Evolutionary conservation across 2,888 invertebrate species (phyloP).

Genomic region (Chesias legatella): DNA sequence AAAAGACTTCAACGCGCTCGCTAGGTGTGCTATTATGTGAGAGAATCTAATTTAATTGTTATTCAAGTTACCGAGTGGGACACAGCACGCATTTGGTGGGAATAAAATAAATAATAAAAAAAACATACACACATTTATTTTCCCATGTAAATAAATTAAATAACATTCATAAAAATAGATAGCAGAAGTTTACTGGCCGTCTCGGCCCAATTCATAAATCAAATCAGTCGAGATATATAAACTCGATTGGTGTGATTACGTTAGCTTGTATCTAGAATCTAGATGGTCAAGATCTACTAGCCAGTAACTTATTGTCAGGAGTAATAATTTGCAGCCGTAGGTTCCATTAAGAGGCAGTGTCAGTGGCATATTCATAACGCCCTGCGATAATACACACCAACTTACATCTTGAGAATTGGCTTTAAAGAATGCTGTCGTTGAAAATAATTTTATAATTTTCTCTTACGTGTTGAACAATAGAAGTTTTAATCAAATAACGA

Average conservation of each 20-base stretch:
- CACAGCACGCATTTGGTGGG: no score
- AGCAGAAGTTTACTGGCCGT: no score
- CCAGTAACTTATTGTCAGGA: slow-evolving; percentile 28
- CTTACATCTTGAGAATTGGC: slow-evolving; percentile 30
- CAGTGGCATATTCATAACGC: slow-evolving; percentile 52
- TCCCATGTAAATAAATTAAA: no score
- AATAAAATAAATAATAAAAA: no score
- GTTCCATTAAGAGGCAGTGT: slow-evolving; percentile 44
- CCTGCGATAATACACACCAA: slow-evolving; percentile 66
- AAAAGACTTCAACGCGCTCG: slow-evolving; percentile 68
- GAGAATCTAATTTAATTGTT: slow-evolving; percentile 5
- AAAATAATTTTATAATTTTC: no score
- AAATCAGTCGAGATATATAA: slow-evolving; percentile 25
- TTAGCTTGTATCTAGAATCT: slow-evolving; percentile 30
- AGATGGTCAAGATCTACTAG: slow-evolving; percentile 24
- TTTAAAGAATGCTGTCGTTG: no score
- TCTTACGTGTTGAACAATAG: no score
- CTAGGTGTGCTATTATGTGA: slow-evolving; percentile 16
- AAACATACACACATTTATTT: no score
- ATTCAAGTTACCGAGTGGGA: no score
- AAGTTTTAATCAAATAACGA: no score
- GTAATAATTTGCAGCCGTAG: slow-evolving; percentile 30
- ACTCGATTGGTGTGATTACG: slow-evolving; percentile 29
- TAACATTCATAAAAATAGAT: slow-evolving; percentile 3
- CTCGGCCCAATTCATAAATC: slow-evolving; percentile 25